Evolutionary conservation across 2,888 invertebrate species (phyloP), one percentile per base, ranked within the genome.

Genomic region (Hesperia comma): DNA sequence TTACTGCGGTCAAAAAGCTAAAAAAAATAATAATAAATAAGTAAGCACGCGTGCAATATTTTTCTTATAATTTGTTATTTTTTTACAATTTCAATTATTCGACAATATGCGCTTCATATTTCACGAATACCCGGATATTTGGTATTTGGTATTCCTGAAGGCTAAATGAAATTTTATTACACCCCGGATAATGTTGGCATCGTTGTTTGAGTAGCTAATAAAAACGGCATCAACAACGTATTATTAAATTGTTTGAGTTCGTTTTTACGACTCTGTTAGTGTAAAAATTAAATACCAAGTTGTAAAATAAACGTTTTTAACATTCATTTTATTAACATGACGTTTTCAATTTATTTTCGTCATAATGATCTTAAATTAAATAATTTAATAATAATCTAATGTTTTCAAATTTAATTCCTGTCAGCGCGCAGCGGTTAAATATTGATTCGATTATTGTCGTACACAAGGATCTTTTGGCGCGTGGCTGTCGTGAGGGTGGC

Each of bases 171-270:
- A 46, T 37, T 46, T 46, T 58, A 58, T 58, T 58, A 46, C 58
- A 17, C 21, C 32, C 14, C 43, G 33, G 33, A 32, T 26, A 15
- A 12, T 46, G 49, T 60, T 60, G 46, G 60, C 60, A 60, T 46
- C 46, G 12, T 2, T 46, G 32, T 49, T 60, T 17, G 32, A 33
- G 49, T 19, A 49, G 49, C 17, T 33, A 60, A 33, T 60, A 60
- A 60, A 60, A 58, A 33, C 12, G 33, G 49, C 32, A 26, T 58
- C n/a, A 15, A 17, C 12, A 32, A 12, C n/a, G 15, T 26, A 21
- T 46, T 60, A 60, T 60, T 26, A 49, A 46, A 60, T 60, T 15
- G 33, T 60, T 60, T 49, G 33, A 49, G 10, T 46, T 60, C 2
- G 17, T 49, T 60, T 49, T 60, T 49, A 58, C 46, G 60, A 60